Evolutionary conservation across 2,113 vertebrate species (phyloP).

Genomic region (Xenopus laevis): DNA sequence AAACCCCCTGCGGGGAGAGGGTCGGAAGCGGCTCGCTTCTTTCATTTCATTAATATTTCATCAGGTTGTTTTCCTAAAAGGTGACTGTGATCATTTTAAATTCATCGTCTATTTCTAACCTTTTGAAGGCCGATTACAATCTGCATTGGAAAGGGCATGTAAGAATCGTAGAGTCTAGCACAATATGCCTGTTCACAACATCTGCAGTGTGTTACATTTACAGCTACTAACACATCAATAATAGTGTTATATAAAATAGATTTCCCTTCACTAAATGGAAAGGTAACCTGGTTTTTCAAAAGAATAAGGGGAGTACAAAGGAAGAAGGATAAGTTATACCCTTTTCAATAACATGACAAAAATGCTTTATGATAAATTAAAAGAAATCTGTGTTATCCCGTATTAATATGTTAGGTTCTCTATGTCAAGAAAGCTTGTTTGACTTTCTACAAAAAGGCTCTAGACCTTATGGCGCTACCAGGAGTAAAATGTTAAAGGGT

Average conservation of each 20-base stretch:
- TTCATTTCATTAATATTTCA: slow-evolving; percentile 55
- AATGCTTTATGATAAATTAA: too few relatives aligned
- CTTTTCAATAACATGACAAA: too few relatives aligned
- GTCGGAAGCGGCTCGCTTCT: slow-evolving; percentile 49
- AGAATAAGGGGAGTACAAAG: too few relatives aligned
- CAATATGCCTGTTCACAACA: background rate
- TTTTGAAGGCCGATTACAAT: slow-evolving; percentile 55
- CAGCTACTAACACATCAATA: background rate
- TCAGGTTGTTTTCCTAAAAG: slow-evolving; percentile 61
- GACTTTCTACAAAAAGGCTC: too few relatives aligned
- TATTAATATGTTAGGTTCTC: too few relatives aligned
- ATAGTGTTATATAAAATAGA: background rate
- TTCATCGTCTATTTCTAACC: slow-evolving; percentile 58
- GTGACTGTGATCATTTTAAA: slow-evolving; percentile 62
- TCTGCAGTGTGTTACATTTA: slow-evolving; percentile 2
- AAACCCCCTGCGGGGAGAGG: slow-evolving; percentile 45
- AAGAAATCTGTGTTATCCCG: too few relatives aligned
- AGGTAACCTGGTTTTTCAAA: background rate
- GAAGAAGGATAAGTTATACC: too few relatives aligned
- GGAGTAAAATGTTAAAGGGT: too few relatives aligned
- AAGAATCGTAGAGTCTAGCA: background rate
- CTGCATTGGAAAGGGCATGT: slow-evolving; percentile 15
- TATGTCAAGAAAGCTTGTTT: too few relatives aligned
- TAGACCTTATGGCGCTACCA: too few relatives aligned
- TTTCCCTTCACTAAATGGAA: slow-evolving; percentile 1